Evolutionary conservation across 2,797 vertebrate species (phyloP).

Genomic region (Columba guinea): DNA sequence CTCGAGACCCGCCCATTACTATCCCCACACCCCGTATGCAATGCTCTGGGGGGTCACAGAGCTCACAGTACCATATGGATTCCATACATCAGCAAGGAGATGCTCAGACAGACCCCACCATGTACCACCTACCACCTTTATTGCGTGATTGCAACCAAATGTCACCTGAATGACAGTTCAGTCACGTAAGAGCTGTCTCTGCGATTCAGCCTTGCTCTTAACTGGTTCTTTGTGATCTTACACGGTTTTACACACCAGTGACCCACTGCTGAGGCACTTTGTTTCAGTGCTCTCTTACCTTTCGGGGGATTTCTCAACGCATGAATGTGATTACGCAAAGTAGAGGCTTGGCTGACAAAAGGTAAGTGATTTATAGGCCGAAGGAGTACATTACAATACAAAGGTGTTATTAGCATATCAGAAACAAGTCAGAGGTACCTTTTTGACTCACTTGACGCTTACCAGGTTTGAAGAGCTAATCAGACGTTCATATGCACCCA

Average conservation of each 20-base stretch:
- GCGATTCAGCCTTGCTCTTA: fast-evolving
- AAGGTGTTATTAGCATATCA: background rate
- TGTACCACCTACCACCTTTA: background rate
- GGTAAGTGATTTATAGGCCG: background rate
- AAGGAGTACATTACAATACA: background rate
- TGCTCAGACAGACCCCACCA: background rate
- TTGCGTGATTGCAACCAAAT: background rate
- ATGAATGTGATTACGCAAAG: background rate
- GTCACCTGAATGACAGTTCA: fast-evolving
- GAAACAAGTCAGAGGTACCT: background rate
- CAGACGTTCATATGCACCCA: background rate
- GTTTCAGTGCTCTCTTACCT: background rate
- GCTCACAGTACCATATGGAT: fast-evolving
- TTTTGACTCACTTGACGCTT: background rate
- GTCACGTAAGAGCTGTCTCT: background rate
- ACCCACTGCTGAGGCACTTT: background rate
- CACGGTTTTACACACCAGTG: background rate
- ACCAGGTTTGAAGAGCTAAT: background rate
- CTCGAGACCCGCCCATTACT: fast-evolving
- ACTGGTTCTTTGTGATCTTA: background rate
- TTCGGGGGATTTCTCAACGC: background rate
- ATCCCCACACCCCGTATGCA: background rate
- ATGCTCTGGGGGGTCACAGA: background rate
- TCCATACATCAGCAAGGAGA: fast-evolving
- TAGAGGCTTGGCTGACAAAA: background rate